phyloP scores from a whole-genome alignment of 2,888 invertebrate genomes.

The Agrypnus murinus region DNA sequence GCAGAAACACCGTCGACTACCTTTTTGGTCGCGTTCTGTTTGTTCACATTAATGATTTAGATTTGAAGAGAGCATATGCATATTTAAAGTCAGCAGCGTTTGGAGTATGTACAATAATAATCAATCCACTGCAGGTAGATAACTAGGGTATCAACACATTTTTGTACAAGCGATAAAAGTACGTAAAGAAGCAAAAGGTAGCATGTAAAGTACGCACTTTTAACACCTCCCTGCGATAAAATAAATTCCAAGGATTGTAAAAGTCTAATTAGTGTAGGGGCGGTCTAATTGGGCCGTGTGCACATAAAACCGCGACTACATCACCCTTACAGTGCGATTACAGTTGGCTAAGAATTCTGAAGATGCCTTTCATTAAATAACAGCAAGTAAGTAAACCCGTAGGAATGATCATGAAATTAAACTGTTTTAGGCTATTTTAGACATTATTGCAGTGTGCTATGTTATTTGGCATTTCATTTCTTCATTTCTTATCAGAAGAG shows the following conservation, averaged over 20 bases:
- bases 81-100: background rate
- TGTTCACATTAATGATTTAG: background rate
- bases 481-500: too few relatives aligned
- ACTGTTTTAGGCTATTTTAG: too few relatives aligned
- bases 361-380: too few relatives aligned
- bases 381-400: too few relatives aligned
- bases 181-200: slow-evolving; percentile 44
- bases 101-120: slow-evolving; percentile 20
- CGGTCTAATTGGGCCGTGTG: slow-evolving; percentile 59
- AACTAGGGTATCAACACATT: slow-evolving; percentile 25
- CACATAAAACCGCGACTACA: slow-evolving; percentile 51
- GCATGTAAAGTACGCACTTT: slow-evolving; percentile 59
- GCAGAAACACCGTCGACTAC: background rate
- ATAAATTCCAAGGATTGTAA: slow-evolving; percentile 61
- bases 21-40: background rate
- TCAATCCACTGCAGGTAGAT: background rate
- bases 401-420: too few relatives aligned
- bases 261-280: slow-evolving; percentile 61
- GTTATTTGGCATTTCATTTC: too few relatives aligned
- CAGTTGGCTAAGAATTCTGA: slow-evolving; percentile 4
- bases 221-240: slow-evolving; percentile 58
- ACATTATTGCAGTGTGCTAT: too few relatives aligned
- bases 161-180: slow-evolving; percentile 30
- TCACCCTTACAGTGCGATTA: slow-evolving; percentile 48
- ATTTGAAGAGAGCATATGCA: background rate